Evolutionary conservation across 2,888 invertebrate species (phyloP).

Genomic region (Netelia inedita): DNA sequence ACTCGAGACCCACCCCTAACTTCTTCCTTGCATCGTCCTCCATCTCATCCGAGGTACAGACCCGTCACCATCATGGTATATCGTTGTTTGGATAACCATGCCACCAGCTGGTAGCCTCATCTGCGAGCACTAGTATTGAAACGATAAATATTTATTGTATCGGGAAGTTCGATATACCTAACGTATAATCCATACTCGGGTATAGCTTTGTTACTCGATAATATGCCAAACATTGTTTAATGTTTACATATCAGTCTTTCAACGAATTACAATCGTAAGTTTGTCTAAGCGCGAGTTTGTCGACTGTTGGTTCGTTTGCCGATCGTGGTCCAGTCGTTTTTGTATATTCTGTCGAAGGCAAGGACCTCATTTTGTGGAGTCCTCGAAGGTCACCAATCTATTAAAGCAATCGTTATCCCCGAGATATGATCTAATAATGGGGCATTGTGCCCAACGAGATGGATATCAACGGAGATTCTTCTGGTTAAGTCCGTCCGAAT

Average conservation of each 20-base stretch:
- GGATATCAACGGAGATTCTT: neutral
- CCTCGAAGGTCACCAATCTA: neutral
- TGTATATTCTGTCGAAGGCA: too few relatives aligned
- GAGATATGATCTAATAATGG: constrained; percentile 33
- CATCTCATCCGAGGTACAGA: constrained; percentile 26
- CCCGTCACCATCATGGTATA: constrained; percentile 31
- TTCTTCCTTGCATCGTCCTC: constrained; percentile 4
- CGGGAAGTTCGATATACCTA: neutral
- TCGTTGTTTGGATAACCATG: constrained; percentile 55
- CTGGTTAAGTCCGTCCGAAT: neutral
- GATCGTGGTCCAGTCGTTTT: too few relatives aligned
- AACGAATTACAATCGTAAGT: too few relatives aligned
- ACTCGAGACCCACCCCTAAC: constrained; percentile 41
- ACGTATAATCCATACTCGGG: neutral
- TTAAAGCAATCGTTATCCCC: constrained; percentile 19
- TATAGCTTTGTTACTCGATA: too few relatives aligned
- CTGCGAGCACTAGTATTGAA: constrained; percentile 40
- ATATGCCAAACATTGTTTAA: too few relatives aligned
- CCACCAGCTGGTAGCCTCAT: constrained; percentile 46
- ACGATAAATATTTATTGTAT: constrained; percentile 51
- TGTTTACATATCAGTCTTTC: too few relatives aligned
- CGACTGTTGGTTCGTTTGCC: too few relatives aligned
- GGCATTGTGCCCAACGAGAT: neutral
- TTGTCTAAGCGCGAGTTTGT: too few relatives aligned
- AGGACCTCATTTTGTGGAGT: too few relatives aligned